Conservation (phyloP, 2,113 vertebrate species). For the Fukomys damarensis region DNA sequence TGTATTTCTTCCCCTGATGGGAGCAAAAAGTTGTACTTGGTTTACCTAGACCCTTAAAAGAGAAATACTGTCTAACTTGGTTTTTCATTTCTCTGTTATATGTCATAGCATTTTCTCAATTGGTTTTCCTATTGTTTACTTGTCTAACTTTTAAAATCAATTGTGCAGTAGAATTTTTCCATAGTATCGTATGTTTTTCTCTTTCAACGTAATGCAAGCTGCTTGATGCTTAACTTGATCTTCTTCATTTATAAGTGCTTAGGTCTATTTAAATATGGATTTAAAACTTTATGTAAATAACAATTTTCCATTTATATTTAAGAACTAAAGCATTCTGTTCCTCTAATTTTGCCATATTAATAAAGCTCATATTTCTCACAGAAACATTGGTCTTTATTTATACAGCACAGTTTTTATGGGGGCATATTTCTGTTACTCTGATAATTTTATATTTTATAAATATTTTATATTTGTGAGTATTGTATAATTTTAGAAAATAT, state of each 20-base stretch:
- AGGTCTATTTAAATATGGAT: not conserved
- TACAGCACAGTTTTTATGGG: not conserved
- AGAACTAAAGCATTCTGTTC: constrained; percentile 1
- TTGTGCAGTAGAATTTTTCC: not conserved
- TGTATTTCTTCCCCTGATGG: not conserved
- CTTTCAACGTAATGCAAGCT: not conserved
- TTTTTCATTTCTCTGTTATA: not conserved
- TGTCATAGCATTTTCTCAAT: not conserved
- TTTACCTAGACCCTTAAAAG: not conserved
- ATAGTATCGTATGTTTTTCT: not conserved
- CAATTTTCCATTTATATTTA: constrained; percentile 19
- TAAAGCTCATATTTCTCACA: not conserved
- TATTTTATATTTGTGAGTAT: not conserved
- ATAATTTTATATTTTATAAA: not conserved
- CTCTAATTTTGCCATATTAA: constrained; percentile 1
- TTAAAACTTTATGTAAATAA: constrained; percentile 39
- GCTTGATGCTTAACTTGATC: not conserved
- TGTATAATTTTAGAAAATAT: not conserved
- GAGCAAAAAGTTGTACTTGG: not conserved
- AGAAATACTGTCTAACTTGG: not conserved
- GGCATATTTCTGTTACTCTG: not conserved
- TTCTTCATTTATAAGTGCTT: not conserved
- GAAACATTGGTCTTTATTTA: not conserved
- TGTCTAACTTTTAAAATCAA: not conserved
- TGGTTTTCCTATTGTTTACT: not conserved